A percentile compares a stretch with the other conserved stretches of the same genome.
Evolutionary conservation across 2,888 invertebrate genomes (phyloP).

Genomic region (Zaprionus lineosus): DNA sequence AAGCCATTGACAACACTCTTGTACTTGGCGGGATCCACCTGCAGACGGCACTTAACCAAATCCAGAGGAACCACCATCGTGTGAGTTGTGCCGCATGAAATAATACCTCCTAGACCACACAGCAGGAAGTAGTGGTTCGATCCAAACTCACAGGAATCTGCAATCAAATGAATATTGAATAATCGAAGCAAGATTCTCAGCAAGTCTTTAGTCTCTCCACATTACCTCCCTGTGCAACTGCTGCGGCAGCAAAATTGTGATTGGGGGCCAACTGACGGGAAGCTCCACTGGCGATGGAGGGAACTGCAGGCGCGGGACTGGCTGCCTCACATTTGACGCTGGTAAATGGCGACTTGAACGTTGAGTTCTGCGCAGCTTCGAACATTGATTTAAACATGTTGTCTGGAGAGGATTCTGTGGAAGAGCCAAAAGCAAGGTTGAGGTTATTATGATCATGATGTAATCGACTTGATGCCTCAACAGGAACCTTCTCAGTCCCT

Average conservation of each 20-base stretch:
- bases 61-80: conserved; percentile 94
- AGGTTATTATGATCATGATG: conserved; percentile 57
- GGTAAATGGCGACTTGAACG: conserved; percentile 86
- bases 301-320: conserved; percentile 45
- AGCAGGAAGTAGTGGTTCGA: conserved; percentile 94
- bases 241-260: conserved; percentile 80
- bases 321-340: conserved; percentile 85
- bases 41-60: conserved; percentile 96
- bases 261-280: conserved; percentile 68
- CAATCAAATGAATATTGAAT: neutral
- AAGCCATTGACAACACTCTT: conserved; percentile 88
- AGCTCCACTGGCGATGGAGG: conserved; percentile 41
- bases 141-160: conserved; percentile 93
- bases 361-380: conserved; percentile 86
- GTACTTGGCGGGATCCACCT: conserved; percentile 96
- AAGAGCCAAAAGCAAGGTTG: conserved; percentile 22
- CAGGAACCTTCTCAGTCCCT: neutral
- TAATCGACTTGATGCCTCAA: conserved; percentile 29
- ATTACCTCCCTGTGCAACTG: conserved; percentile 78
- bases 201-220: neutral
- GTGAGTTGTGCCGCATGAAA: conserved; percentile 85
- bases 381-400: conserved; percentile 85
- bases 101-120: conserved; percentile 94
- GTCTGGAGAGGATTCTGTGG: conserved; percentile 34
- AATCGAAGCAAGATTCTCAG: no score